These are phyloP conservation scores for Muraenolepis orangiensis DNA, from an alignment of 2,797 vertebrate genomes.

Conservation along the genomic window DNA sequence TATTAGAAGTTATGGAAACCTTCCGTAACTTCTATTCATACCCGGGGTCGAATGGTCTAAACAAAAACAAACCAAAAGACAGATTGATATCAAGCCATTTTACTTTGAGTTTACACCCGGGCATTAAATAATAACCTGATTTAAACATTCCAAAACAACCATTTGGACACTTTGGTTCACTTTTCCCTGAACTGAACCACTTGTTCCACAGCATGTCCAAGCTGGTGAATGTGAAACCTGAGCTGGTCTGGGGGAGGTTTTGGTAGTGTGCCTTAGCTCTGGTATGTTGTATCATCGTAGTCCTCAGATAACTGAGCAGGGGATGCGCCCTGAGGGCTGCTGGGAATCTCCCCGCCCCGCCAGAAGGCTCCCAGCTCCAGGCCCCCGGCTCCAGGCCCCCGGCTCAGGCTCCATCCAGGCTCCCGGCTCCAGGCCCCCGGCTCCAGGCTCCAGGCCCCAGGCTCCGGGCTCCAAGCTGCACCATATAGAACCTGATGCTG, in stretches of 20 bases:
- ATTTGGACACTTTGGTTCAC: neutral
- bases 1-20: neutral
- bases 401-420: slow-evolving; percentile 49
- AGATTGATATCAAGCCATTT: neutral
- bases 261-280: slow-evolving; percentile 25
- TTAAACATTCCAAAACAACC: neutral
- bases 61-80: neutral
- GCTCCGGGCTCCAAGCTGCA: no score
- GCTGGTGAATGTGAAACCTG: neutral
- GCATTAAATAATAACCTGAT: neutral
- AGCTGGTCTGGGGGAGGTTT: slow-evolving; percentile 21
- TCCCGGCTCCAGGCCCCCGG: slow-evolving; percentile 33
- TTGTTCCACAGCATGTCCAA: slow-evolving; percentile 15
- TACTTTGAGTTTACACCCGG: neutral
- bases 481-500: slow-evolving; percentile 38
- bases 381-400: slow-evolving; percentile 63
- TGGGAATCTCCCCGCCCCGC: slow-evolving; percentile 66
- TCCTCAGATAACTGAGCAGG: slow-evolving; percentile 39
- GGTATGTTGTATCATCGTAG: neutral
- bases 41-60: neutral
- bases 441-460: slow-evolving; percentile 65
- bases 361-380: slow-evolving; percentile 21
- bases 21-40: neutral
- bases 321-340: slow-evolving; percentile 61
- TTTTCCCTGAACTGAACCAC: neutral